Evolutionary conservation across 2,888 invertebrate species (phyloP).

Genomic region (Caenorhabditis sinica): DNA sequence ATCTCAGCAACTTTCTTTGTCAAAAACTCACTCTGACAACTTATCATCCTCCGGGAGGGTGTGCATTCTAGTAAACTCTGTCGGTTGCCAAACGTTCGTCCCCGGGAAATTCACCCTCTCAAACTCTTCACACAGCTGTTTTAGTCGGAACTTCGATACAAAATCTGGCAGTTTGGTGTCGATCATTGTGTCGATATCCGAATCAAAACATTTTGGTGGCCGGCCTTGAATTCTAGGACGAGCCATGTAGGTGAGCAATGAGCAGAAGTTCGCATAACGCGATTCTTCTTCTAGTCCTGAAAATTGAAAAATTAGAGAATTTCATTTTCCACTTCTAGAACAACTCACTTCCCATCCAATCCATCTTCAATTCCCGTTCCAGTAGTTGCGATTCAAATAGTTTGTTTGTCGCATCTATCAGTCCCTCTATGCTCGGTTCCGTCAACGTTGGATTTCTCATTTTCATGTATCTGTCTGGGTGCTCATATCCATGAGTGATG

Average conservation of each 20-base stretch:
- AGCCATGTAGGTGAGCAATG: conserved; percentile 14
- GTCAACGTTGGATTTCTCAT: not conserved
- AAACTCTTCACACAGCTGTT: conserved; percentile 30
- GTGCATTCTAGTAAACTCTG: not conserved
- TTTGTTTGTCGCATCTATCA: not conserved
- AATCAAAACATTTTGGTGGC: conserved; percentile 17
- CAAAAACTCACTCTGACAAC: conserved; percentile 15
- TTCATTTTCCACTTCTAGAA: not conserved
- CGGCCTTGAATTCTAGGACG: not conserved
- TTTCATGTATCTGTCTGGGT: not conserved
- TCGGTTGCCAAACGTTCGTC: conserved; percentile 38
- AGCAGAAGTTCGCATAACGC: conserved; percentile 26
- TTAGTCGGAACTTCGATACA: conserved; percentile 17
- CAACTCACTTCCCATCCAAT: conserved; percentile 27
- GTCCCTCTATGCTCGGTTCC: not conserved
- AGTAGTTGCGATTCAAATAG: not conserved
- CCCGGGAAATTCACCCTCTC: conserved; percentile 50
- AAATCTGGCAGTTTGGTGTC: not conserved
- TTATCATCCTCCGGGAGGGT: conserved; percentile 10
- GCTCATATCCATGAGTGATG: not conserved
- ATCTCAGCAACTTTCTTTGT: not conserved
- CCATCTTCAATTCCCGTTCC: not conserved
- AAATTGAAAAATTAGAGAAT: not conserved
- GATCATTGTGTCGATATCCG: conserved; percentile 20
- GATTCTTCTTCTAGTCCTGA: conserved; percentile 7